Conservation (phyloP, 2,797 vertebrate genomes). For the Gallinago nigripennis region DNA sequence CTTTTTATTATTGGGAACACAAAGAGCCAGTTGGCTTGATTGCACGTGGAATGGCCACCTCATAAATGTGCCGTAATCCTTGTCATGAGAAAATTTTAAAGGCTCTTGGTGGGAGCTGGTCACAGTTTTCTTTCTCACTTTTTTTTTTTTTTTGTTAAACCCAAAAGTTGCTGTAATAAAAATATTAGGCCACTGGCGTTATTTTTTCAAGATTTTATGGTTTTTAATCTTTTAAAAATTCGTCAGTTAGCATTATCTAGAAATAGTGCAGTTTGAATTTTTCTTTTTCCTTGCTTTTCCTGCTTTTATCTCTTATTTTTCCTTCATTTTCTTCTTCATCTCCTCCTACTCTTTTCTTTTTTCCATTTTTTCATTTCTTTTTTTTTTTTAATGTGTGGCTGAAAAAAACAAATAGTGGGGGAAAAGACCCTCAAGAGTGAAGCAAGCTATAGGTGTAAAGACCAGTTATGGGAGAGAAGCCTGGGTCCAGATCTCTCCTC, state of each 20-base stretch:
- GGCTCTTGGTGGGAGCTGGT: neutral
- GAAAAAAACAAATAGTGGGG: neutral
- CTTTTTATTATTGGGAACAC: neutral
- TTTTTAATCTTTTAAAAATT: neutral
- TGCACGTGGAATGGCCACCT: slow-evolving; percentile 4
- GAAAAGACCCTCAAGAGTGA: neutral
- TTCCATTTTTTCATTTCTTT: no score
- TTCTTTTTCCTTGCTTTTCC: neutral
- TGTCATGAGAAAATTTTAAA: slow-evolving; percentile 12
- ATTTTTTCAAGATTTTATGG: neutral
- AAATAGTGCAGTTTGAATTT: neutral
- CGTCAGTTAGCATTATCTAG: neutral
- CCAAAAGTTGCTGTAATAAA: neutral
- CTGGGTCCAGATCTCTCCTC: neutral
- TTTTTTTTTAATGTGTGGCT: neutral
- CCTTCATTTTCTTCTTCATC: neutral
- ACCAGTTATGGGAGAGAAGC: neutral
- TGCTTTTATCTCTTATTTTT: neutral
- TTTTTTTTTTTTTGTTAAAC: neutral
- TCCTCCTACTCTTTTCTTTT: neutral
- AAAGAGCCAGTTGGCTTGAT: neutral
- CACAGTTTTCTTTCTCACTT: neutral
- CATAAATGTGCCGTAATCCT: slow-evolving; percentile 31
- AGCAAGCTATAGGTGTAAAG: neutral
- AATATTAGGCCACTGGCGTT: neutral